A percentile compares a stretch with the other conserved stretches of the same genome.
Conservation (phyloP, 2,113 vertebrate species). For the Anser cygnoides region DNA sequence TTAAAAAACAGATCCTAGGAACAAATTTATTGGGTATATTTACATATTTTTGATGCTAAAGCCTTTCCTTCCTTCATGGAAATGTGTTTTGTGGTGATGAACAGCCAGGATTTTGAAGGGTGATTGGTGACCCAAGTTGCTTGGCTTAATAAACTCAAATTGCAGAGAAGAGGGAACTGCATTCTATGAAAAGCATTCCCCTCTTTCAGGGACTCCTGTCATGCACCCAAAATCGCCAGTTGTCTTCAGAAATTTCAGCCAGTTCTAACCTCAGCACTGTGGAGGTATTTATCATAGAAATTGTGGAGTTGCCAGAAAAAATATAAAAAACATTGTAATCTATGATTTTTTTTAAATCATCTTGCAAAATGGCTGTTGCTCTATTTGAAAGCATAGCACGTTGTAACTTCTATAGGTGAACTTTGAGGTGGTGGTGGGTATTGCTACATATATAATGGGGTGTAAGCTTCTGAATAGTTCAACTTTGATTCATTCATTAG, state of each 20-base stretch:
- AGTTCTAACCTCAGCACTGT: neutral
- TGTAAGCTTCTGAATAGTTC: neutral
- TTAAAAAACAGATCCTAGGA: conserved; percentile 38
- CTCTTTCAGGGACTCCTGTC: neutral
- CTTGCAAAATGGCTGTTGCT: neutral
- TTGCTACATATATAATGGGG: neutral
- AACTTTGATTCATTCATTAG: neutral
- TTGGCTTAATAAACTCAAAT: conserved; percentile 11
- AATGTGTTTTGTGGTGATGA: neutral
- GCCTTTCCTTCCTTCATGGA: neutral
- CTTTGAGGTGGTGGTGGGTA: neutral
- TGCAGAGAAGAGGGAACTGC: neutral
- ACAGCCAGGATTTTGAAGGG: conserved; percentile 19
- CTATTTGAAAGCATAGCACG: neutral
- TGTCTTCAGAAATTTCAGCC: neutral
- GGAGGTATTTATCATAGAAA: neutral
- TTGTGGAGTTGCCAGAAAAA: neutral
- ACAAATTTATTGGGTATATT: conserved; percentile 10
- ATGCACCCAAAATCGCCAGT: neutral
- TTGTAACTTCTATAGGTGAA: neutral
- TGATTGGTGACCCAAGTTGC: neutral
- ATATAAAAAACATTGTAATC: neutral
- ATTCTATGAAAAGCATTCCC: neutral
- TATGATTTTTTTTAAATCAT: neutral
- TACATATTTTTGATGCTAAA: neutral